These are phyloP conservation scores for Battus philenor DNA, from an alignment of 1,140 invertebrate species.

Conservation along the genomic window DNA sequence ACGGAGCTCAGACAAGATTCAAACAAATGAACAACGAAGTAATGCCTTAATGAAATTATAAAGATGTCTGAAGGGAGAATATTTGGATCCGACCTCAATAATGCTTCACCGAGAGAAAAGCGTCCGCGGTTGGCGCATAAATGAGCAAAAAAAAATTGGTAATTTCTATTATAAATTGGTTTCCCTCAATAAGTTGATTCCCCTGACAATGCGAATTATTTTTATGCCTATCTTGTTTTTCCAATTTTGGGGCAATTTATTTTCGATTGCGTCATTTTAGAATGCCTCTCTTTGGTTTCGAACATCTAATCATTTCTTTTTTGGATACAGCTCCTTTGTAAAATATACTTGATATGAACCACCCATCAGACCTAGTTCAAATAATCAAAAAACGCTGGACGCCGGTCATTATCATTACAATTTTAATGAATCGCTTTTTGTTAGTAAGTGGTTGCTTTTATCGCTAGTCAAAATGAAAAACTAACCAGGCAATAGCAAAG, in stretches of 20 bases:
- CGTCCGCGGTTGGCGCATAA: conserved; percentile 18
- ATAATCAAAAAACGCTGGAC: no score
- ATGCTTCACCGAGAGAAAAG: conserved; percentile 12
- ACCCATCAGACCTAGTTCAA: no score
- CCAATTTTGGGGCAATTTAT: conserved; percentile 57
- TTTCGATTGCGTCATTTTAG: conserved; percentile 27
- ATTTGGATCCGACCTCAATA: conserved; percentile 12
- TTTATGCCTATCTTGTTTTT: conserved; percentile 59
- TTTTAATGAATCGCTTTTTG: no score
- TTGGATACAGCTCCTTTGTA: no score
- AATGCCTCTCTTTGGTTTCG: conserved; percentile 8
- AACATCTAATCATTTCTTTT: conserved; percentile 1
- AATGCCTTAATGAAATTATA: conserved; percentile 14
- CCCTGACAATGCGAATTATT: conserved; percentile 60
- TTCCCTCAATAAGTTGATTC: conserved; percentile 54
- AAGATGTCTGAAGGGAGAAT: conserved; percentile 5
- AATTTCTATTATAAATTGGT: conserved; percentile 40
- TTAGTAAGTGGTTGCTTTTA: no score
- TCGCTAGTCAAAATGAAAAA: no score
- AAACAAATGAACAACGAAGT: conserved; percentile 9
- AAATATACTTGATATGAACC: no score
- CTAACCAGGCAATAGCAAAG: no score
- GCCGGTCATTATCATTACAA: no score
- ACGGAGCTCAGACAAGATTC: conserved; percentile 2
- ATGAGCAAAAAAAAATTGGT: conserved; percentile 30